Evolutionary conservation across 2,113 vertebrate genomes (phyloP), one percentile per base, ranked within the genome.

Genomic region (Sisor rabdophorus): DNA sequence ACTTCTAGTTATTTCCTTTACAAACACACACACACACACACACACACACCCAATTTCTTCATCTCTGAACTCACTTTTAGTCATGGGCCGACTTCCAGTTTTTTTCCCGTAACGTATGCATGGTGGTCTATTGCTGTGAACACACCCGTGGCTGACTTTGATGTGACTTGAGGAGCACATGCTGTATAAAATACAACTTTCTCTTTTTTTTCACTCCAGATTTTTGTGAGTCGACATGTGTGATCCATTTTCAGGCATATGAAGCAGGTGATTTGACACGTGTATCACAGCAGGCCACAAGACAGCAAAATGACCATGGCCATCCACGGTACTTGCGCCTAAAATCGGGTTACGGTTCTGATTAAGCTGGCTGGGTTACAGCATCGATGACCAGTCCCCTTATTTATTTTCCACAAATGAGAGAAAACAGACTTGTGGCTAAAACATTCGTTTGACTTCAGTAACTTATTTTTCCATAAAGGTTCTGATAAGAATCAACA

Each of bases 261-360:
- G 58, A 67, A 81, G 82, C 87, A 90, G 89, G 89, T 89, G 87
- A 80, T 80, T 85, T 75, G 81, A 78, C 73, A 78, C 81, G 44
- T 64, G 67, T 36, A 67, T 71, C 55, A 55, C 71, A 30, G 68
- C 15, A 16, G 44, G 76, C 76, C 80, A 56, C 73, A 79, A 81
- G 72, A 75, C 22, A 58, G 73, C 58, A 24, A 44, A 61, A 50
- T 50, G 71, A 40, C 26, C 20, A 19, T 48, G 40, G 56, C 60
- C 7, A 72, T 48, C 68, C 16, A 50, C 32, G 55, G 56, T 6
- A 55, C 36, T 72, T 56, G 55, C 7, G 20, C 44, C 28, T 10
- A 16, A 63, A 54, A 54, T 63, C 17, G 22, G 70, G 30, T 12
- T 17, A 17, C 69, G 76, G 48, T 73, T 73, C 69, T 64, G 77